A percentile compares a stretch with the other conserved stretches of the same genome.
phyloP scores from a whole-genome alignment of 2,888 invertebrate species.

The Athalia rosae region DNA sequence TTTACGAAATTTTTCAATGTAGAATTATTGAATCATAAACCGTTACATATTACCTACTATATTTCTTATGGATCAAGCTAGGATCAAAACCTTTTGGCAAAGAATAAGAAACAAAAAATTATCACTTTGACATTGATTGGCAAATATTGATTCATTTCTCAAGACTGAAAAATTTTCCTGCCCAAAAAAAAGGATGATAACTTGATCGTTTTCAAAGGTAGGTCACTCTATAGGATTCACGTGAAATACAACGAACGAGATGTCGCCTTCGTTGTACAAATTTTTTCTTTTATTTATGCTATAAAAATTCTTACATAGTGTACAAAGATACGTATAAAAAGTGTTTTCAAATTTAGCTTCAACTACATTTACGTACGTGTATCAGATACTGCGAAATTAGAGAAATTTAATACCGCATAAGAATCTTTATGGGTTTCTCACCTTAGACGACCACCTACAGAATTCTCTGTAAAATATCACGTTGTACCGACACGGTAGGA shows the following conservation, averaged over 20 bases:
- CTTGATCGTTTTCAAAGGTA: too few species aligned
- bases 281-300: neutral
- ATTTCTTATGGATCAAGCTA: neutral
- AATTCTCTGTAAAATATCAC: neutral
- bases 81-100: slow-evolving; percentile 5
- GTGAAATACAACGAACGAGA: too few species aligned
- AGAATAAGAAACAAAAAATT: neutral
- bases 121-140: neutral
- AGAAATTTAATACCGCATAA: neutral
- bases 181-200: neutral
- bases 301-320: slow-evolving; percentile 26
- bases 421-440: too few species aligned
- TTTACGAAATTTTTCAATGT: too few species aligned
- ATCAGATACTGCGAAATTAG: neutral
- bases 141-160: neutral
- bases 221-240: too few species aligned
- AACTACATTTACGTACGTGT: slow-evolving; percentile 1
- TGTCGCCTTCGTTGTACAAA: too few species aligned
- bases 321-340: slow-evolving; percentile 37
- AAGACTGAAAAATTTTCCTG: neutral
- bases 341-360: slow-evolving; percentile 27
- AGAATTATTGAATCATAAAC: too few species aligned
- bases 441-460: neutral
- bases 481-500: neutral
- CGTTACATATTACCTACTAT: neutral